Base-by-base conservation (phyloP, 2,113 vertebrate species). In the Sebastes fasciatus region DNA sequence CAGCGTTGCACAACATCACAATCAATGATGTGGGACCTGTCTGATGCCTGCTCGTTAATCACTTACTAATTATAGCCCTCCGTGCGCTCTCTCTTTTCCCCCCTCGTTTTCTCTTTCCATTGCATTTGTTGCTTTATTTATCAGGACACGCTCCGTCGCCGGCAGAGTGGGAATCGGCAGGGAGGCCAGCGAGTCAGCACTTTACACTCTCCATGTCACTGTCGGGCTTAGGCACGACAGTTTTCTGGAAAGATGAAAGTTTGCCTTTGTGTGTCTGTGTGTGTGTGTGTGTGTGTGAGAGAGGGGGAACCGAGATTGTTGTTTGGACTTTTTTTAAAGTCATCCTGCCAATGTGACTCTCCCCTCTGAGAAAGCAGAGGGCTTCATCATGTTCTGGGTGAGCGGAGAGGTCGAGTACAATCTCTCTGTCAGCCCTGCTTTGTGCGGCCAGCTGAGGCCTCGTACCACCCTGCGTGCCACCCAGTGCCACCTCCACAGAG, bases 1-100 rank as follows among this genome's bases (percentile, higher is more conserved):
- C 84, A 83, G 83, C 86, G 40, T 76, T 69, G 90, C 85, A 82
- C 89, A 90, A 86, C 92, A 91, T 92, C 92, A 79, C 92, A 91
- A 92, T 94, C 93, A 92, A 90, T 94, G 91, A 89, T 80, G 91
- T 91, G 84, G 88, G 89, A 93, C 88, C 81, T 76, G 86, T 92
- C 89, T 90, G 88, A 91, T 73, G 91, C 81, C 80, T 42, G 83
- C 92, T 94, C 91, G 90, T 95, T 96, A 96, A 96, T 95, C 93
- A 93, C 92, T 80, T 85, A 89, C 93, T 95, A 95, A 95, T 94
- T 94, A 94, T 94, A 94, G 86, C 79, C 55, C 82, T 69, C 76
- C 73, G 3, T 57, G 80, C 82, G 80, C 82, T 48, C 76, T 78
- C 61, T 13, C 77, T 34, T 43, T 51, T 66, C 51, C 49, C 66